Evolutionary conservation across 1,140 invertebrate genomes (phyloP), one percentile per base, ranked within the genome.

Genomic region (Diorhabda carinulata): DNA sequence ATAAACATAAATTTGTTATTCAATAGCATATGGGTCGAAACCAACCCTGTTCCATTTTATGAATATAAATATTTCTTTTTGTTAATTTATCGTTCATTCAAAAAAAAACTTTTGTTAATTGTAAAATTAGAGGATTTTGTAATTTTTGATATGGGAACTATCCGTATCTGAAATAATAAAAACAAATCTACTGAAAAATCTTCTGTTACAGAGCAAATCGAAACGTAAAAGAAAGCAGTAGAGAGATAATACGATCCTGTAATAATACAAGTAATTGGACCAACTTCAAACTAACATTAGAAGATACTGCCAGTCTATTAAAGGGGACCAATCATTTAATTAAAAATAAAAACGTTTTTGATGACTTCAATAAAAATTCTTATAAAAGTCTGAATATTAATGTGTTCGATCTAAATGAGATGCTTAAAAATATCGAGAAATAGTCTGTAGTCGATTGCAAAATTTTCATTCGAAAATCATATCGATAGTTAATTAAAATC

Each of bases 361-460:
- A 57, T 61, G 64, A 68, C 61, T 9, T 62, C 56, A 67, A 73
- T 69, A 72, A 69, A 73, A 68, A 63, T 68, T 57, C 66, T 59
- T 61, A 70, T 61, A 71, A 57, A 57, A 69, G 45, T 67, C 44
- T 69, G n/a, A 69, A 70, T 68, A 42, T 70, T 44, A 68, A 70
- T 44, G 67, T 66, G 3, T 74, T 72, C 59, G 71, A 72, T 67
- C 67, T 74, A 62, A 74, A 74, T 47, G 73, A 72, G 86, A 76
- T 81, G 77, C 70, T 86, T 82, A 75, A 80, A 80, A 64, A 45
- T 64, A 41, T 64, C 40, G 45, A 64, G 9, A 64, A 57, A 63
- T 63, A 43, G 25, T 25, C 25, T 25, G 25, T 25, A 25, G 1
- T 25, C 25, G 25, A 25, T 25, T 25, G 25, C 25, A 25, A 25